Percentiles rank a stretch among this genome's conserved stretches.
These are phyloP conservation scores for Apostichopus californicus DNA, from an alignment of 35 echinoderm and acorn worm species.

Conservation along the genomic window DNA sequence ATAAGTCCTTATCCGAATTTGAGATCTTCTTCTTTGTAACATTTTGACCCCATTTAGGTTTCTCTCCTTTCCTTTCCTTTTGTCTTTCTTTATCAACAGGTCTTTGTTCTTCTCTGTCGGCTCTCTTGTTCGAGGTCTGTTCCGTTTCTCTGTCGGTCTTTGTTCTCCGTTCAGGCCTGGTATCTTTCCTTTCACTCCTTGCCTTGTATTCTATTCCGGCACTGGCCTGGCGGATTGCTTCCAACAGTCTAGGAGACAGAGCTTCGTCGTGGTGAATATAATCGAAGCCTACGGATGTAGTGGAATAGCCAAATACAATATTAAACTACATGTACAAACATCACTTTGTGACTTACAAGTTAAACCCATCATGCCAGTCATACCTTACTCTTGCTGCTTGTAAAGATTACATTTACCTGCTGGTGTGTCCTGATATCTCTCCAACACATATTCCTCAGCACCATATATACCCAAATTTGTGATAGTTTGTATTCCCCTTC, in stretches of 20 bases:
- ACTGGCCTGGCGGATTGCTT: slow-evolving; percentile 60
- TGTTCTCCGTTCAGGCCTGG: neutral
- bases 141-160: neutral
- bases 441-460: too few relatives aligned
- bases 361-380: too few relatives aligned
- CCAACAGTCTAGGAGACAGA: slow-evolving; percentile 36
- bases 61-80: slow-evolving; percentile 37
- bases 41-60: slow-evolving; percentile 77
- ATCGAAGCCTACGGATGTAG: slow-evolving; percentile 48
- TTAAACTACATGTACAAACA: too few relatives aligned
- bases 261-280: slow-evolving; percentile 13
- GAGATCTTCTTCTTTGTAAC: slow-evolving; percentile 61
- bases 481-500: too few relatives aligned
- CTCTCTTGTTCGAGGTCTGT: neutral
- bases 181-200: neutral
- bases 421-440: too few relatives aligned
- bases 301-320: neutral
- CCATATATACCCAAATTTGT: too few relatives aligned
- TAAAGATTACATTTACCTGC: too few relatives aligned
- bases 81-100: slow-evolving; percentile 28
- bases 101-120: neutral
- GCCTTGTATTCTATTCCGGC: slow-evolving; percentile 82
- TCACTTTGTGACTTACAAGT: too few relatives aligned
- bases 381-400: too few relatives aligned
- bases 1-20: slow-evolving; percentile 87